Base-by-base conservation (phyloP, 2,888 invertebrate species). In the Megalurothrips usitatus region DNA sequence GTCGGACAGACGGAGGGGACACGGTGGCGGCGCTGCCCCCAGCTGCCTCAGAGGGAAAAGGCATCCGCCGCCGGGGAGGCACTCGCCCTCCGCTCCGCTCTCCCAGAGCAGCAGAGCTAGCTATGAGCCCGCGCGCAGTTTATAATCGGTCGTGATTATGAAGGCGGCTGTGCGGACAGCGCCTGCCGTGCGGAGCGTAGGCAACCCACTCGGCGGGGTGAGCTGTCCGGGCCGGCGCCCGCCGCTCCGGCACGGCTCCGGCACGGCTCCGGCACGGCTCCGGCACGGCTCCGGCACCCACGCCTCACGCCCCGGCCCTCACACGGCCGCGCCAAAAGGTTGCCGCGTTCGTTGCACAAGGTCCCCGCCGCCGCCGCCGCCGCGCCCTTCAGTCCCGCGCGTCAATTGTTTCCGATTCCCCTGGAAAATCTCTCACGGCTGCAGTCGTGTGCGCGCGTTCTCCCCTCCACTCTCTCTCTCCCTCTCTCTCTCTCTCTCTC, bases 381-480 rank as follows among this genome's bases (percentile, higher is more conserved):
- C 58, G 58, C 17, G 58, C 58, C 19, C 58, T 58, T n/a, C 58
- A 14, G 17, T 8, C 58, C 19, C 19, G 58, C 17, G 58, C 58
- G 58, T 26, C 68, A 75, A 75, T 75, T 75, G 68, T 75, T 75
- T 75, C 68, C 68, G 68, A 75, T 75, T 75, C 68, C 68, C 10
- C 23, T 75, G 58, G 19, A 58, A 52, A 75, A 26, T 23, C 68
- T 75, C 68, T 9, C 68, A 12, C 68, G 48, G 43, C 34, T 79
- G 48, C 28, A 19, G 52, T 43, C 34, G 6, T 43, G 34, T 43
- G 34, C 34, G 34, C 6, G n/a, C 34, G 23, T 58, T n/a, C n/a
- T n/a, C n/a, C n/a, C n/a, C n/a, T n/a, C n/a, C 58, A 49, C 49
- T 58, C n/a, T 14, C n/a, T 79, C 79, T 79, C 79, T 79, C 79